Conservation (phyloP, 2,113 vertebrate genomes). For the Ceyx cyanopectus region DNA sequence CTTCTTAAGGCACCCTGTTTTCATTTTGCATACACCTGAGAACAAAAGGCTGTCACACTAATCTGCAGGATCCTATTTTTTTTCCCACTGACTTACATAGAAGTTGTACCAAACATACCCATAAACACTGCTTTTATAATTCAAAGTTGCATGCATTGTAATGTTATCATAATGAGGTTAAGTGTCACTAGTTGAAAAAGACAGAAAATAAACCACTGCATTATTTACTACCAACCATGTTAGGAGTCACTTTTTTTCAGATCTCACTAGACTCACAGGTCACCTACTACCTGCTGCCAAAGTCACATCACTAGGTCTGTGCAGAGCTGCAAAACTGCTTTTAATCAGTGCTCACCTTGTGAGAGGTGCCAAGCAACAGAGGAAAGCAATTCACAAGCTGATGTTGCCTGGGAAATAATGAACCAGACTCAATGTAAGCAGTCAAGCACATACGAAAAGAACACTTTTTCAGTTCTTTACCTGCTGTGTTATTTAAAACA, state of each 20-base stretch:
- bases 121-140: neutral
- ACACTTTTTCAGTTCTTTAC: neutral
- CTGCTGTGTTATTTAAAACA: neutral
- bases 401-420: neutral
- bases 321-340: neutral
- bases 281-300: neutral
- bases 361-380: neutral
- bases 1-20: neutral
- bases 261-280: neutral
- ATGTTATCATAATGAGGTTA: neutral
- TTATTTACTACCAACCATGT: neutral
- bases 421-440: neutral
- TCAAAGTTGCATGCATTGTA: neutral
- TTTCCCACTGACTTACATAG: neutral
- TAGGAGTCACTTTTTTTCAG: neutral
- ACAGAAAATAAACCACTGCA: neutral
- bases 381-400: fast-evolving
- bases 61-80: neutral
- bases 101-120: neutral
- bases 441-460: neutral
- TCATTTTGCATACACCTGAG: neutral
- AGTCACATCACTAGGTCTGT: neutral
- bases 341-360: neutral
- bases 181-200: neutral
- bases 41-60: neutral